Evolutionary conservation across 2,113 vertebrate species (phyloP).

Genomic region (Malurus cyaneus): DNA sequence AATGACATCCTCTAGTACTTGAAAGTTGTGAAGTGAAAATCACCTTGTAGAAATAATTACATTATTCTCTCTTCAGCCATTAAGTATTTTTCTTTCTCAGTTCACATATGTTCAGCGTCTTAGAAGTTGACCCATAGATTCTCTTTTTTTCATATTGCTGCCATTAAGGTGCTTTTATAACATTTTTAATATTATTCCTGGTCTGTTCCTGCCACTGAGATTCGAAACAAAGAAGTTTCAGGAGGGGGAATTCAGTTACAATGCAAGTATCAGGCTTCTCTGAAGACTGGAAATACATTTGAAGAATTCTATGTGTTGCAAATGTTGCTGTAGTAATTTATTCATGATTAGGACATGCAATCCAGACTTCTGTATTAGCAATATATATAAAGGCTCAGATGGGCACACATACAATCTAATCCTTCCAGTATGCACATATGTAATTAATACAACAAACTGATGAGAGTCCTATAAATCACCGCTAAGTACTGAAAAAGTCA

Average conservation of each 20-base stretch:
- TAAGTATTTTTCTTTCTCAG: slow-evolving; percentile 51
- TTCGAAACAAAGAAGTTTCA: slow-evolving; percentile 38
- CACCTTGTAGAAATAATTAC: slow-evolving; percentile 65
- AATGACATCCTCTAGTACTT: slow-evolving; percentile 58
- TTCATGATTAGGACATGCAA: background rate
- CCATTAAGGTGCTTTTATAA: slow-evolving; percentile 33
- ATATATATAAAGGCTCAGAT: background rate
- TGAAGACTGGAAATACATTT: background rate
- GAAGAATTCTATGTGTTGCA: background rate
- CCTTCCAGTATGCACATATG: background rate
- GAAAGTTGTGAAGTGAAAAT: slow-evolving; percentile 57
- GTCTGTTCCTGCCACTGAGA: slow-evolving; percentile 40
- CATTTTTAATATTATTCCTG: slow-evolving; percentile 32
- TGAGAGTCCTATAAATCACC: slow-evolving; percentile 20
- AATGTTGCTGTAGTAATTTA: background rate
- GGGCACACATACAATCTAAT: background rate
- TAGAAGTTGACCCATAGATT: slow-evolving; percentile 34
- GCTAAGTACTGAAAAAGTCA: slow-evolving; percentile 20
- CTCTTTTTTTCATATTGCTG: slow-evolving; percentile 6
- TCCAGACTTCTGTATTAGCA: background rate
- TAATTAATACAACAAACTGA: slow-evolving; percentile 10
- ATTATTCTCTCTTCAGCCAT: slow-evolving; percentile 58
- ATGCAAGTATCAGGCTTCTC: slow-evolving; percentile 25
- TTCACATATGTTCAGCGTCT: slow-evolving; percentile 51
- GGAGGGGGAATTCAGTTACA: slow-evolving; percentile 3